Percentiles rank a stretch among this genome's conserved stretches.
These are phyloP conservation scores for Tenthredo notha DNA, from an alignment of 2,888 invertebrate species.

Conservation along the genomic window DNA sequence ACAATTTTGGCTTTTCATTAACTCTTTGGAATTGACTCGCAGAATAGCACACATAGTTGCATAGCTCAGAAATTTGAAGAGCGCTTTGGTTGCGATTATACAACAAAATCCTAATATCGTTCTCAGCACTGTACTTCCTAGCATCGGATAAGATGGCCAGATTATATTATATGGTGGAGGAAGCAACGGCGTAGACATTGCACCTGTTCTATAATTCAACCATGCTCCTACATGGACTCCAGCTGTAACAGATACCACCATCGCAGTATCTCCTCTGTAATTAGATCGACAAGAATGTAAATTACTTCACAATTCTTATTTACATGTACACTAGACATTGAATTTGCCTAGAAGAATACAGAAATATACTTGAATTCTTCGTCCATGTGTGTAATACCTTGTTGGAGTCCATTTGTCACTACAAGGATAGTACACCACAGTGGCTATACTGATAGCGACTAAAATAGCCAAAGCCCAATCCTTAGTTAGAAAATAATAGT, in stretches of 20 bases:
- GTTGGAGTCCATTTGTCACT: slow-evolving; percentile 95
- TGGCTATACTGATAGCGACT: slow-evolving; percentile 83
- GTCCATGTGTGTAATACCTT: slow-evolving; percentile 79
- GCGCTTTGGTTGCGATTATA: slow-evolving; percentile 84
- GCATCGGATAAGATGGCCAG: slow-evolving; percentile 89
- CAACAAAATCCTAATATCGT: slow-evolving; percentile 89
- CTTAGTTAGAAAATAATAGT: slow-evolving; percentile 86
- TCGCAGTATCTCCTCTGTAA: slow-evolving; percentile 92
- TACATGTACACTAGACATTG: neutral
- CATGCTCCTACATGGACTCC: slow-evolving; percentile 91
- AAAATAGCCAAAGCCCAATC: slow-evolving; percentile 84
- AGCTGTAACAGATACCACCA: slow-evolving; percentile 90
- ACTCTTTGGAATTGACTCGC: slow-evolving; percentile 84
- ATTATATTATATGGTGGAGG: slow-evolving; percentile 88
- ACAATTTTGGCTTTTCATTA: slow-evolving; percentile 84
- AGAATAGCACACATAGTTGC: slow-evolving; percentile 86
- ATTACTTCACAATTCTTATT: slow-evolving; percentile 5
- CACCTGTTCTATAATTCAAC: slow-evolving; percentile 91
- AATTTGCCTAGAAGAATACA: neutral
- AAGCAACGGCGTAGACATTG: slow-evolving; percentile 82
- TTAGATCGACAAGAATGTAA: slow-evolving; percentile 35
- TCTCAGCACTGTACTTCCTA: slow-evolving; percentile 84
- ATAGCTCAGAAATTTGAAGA: slow-evolving; percentile 86
- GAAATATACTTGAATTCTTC: neutral
- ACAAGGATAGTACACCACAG: slow-evolving; percentile 89